These are phyloP conservation scores for Notarius lentiginosus DNA, from an alignment of 2,113 vertebrate species.

Conservation along the genomic window DNA sequence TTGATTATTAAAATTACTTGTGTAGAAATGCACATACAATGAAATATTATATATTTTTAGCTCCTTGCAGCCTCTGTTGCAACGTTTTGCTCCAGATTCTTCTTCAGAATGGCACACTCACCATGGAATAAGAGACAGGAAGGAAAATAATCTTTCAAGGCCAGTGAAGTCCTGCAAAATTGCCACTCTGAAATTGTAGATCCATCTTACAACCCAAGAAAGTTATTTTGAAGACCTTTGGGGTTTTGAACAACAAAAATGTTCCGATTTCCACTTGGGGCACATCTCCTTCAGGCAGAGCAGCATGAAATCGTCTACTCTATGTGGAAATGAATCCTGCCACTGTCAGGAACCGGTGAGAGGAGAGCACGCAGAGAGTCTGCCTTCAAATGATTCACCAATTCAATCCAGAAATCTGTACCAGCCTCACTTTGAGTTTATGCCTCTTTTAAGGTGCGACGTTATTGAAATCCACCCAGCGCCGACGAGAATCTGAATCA, in stretches of 20 bases:
- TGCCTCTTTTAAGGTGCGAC: slow-evolving; percentile 47
- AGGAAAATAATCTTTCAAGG: slow-evolving; percentile 37
- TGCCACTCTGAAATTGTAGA: slow-evolving; percentile 56
- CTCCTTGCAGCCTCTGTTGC: neutral
- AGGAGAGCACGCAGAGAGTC: slow-evolving; percentile 36
- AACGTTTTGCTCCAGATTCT: neutral
- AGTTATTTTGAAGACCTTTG: slow-evolving; percentile 59
- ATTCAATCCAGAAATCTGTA: slow-evolving; percentile 49
- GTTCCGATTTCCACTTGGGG: slow-evolving; percentile 56
- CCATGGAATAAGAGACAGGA: slow-evolving; percentile 17
- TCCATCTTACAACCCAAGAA: slow-evolving; percentile 56
- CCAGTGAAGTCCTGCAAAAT: slow-evolving; percentile 37
- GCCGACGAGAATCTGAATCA: slow-evolving; percentile 37
- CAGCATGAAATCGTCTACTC: slow-evolving; percentile 70
- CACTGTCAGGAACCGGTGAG: slow-evolving; percentile 59
- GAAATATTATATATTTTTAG: neutral
- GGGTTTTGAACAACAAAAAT: slow-evolving; percentile 61
- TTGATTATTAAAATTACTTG: neutral
- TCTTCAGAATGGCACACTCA: neutral
- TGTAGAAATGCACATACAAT: neutral
- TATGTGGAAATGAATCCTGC: slow-evolving; percentile 72
- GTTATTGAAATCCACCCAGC: slow-evolving; percentile 29
- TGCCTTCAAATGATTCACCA: slow-evolving; percentile 43
- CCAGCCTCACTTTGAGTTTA: slow-evolving; percentile 51
- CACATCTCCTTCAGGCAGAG: slow-evolving; percentile 60